Conservation (phyloP, 2,113 vertebrate genomes). For the Podarcis cretensis region DNA sequence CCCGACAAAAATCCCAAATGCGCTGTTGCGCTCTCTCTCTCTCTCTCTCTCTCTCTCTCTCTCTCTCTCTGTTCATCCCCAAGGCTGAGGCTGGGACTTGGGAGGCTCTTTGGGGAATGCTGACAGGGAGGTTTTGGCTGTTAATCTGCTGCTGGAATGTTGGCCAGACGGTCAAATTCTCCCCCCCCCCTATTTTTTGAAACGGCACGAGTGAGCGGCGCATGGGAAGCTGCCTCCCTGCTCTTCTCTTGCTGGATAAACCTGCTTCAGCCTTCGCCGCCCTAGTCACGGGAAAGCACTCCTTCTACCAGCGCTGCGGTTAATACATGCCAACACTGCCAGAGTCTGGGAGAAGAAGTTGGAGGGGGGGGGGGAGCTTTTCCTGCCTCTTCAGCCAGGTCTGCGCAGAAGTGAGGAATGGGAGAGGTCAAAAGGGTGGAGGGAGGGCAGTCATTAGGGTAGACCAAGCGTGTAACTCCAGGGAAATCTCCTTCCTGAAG, state of each 20-base stretch:
- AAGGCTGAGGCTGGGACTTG: slow-evolving; percentile 64
- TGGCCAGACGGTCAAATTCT: slow-evolving; percentile 76
- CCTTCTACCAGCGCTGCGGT: slow-evolving; percentile 62
- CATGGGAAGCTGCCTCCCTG: slow-evolving; percentile 61
- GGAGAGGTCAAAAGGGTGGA: rapidly evolving
- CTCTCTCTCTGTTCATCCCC: slow-evolving; percentile 28
- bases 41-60: not conserved
- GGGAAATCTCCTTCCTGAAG: not conserved
- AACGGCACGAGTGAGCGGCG: slow-evolving; percentile 60
- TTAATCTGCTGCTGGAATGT: slow-evolving; percentile 74
- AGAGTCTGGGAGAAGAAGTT: slow-evolving; percentile 36
- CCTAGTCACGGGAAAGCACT: slow-evolving; percentile 62
- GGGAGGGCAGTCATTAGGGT: rapidly evolving
- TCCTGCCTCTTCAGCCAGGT: not conserved
- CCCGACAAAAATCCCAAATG: slow-evolving; percentile 67
- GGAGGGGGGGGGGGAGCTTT: too few species aligned
- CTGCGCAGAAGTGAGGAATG: not conserved
- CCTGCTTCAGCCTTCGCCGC: slow-evolving; percentile 64
- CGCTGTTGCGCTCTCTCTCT: slow-evolving; percentile 11
- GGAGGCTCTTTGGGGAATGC: slow-evolving; percentile 70
- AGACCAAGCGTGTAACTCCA: rapidly evolving
- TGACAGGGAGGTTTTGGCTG: slow-evolving; percentile 72
- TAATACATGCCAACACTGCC: slow-evolving; percentile 46
- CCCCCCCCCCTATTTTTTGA: slow-evolving; percentile 70
- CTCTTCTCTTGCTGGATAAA: slow-evolving; percentile 72